phyloP scores from a whole-genome alignment of 2,797 vertebrate species.

The Hemitrygon akajei region DNA sequence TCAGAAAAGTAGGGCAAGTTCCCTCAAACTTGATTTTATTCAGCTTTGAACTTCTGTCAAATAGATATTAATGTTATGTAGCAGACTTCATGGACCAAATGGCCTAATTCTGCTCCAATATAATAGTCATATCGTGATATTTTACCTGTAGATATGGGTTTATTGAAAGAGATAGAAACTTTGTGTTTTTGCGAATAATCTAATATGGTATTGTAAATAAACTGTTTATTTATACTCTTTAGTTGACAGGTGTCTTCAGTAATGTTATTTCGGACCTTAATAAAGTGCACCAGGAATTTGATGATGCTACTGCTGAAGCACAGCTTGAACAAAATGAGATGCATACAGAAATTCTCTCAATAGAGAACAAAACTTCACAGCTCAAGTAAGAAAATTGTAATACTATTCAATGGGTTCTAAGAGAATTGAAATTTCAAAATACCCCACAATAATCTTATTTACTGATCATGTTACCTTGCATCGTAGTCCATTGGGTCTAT shows the following conservation, averaged over 20 bases:
- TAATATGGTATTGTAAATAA: background rate
- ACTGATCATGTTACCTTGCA: background rate
- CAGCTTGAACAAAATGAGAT: constrained; percentile 41
- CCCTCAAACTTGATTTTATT: no score
- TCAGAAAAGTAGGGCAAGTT: background rate
- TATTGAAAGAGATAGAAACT: background rate
- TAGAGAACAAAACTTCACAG: constrained; percentile 31
- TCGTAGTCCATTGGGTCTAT: no score
- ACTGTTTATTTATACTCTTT: constrained; percentile 41
- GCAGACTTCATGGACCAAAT: no score
- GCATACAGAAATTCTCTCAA: constrained; percentile 39
- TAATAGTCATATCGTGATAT: background rate
- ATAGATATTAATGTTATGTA: background rate
- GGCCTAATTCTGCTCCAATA: no score
- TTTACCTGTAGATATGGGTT: background rate
- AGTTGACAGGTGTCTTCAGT: constrained; percentile 44
- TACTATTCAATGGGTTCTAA: background rate
- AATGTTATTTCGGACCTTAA: constrained; percentile 42
- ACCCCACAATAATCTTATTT: background rate
- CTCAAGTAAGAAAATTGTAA: constrained; percentile 46
- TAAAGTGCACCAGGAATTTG: constrained; percentile 34
- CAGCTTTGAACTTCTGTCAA: background rate
- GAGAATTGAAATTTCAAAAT: background rate
- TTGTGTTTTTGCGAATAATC: background rate
- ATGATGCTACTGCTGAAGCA: constrained; percentile 41